Evolutionary conservation across 2,113 vertebrate genomes (phyloP).

Genomic region (Dromiciops gliroides): DNA sequence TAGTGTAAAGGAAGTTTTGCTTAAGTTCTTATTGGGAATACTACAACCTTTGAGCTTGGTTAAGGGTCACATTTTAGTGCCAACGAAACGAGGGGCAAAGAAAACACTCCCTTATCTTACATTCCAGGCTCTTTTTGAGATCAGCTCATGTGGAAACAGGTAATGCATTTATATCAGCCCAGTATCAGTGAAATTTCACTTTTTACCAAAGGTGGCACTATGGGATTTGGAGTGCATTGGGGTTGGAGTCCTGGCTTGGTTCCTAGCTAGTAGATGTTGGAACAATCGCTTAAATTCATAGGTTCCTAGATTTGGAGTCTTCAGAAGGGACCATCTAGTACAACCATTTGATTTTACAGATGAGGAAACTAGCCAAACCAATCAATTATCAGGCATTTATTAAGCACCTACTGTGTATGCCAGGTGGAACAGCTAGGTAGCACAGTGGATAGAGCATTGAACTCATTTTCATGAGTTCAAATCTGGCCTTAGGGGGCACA

Average conservation of each 20-base stretch:
- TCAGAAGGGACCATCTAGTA: not conserved
- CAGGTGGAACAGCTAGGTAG: not conserved
- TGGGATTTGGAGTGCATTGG: not conserved
- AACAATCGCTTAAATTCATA: not conserved
- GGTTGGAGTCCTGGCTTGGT: not conserved
- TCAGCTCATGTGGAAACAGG: not conserved
- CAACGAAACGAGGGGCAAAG: not conserved
- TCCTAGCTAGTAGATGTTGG: not conserved
- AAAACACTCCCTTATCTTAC: not conserved
- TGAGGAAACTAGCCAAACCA: not conserved
- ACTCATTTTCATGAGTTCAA: no score
- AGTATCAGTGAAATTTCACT: not conserved
- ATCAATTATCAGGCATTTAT: not conserved
- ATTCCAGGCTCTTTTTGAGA: no score
- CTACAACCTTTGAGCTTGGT: not conserved
- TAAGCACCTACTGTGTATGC: not conserved
- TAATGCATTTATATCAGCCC: not conserved
- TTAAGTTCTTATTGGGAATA: not conserved
- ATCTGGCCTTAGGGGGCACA: no score
- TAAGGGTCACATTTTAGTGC: not conserved
- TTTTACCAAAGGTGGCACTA: not conserved
- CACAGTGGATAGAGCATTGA: no score
- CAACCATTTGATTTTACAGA: not conserved
- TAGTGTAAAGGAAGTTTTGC: not conserved
- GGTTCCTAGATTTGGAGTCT: not conserved